Evolutionary conservation across 2,797 vertebrate genomes (phyloP).

Genomic region (Pseudopleuronectes americanus): DNA sequence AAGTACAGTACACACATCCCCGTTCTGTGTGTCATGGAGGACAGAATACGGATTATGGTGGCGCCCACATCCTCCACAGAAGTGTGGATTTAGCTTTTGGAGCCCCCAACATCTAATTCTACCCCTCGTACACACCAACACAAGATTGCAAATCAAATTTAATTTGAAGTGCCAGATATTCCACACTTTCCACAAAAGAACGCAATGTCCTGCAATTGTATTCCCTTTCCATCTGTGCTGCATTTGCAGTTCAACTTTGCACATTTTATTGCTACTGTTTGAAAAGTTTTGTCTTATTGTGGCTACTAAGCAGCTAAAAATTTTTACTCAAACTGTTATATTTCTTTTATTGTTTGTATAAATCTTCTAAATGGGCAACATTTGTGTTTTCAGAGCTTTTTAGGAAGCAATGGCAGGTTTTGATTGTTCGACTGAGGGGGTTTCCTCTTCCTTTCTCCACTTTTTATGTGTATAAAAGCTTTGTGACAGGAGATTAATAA

Average conservation of each 20-base stretch:
- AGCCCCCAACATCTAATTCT: constrained; percentile 20
- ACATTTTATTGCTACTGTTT: constrained; percentile 21
- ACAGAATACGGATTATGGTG: constrained; percentile 24
- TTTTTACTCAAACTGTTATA: constrained; percentile 24
- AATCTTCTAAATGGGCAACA: constrained; percentile 14
- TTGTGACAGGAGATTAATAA: constrained; percentile 33
- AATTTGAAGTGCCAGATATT: constrained; percentile 51
- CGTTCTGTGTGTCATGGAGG: neutral
- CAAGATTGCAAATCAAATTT: constrained; percentile 48
- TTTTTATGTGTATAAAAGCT: constrained; percentile 28
- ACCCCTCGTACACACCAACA: constrained; percentile 20
- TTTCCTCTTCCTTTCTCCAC: constrained; percentile 16
- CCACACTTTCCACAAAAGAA: constrained; percentile 46
- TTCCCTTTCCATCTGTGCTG: constrained; percentile 19
- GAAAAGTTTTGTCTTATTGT: constrained; percentile 10
- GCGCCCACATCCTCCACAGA: constrained; percentile 42
- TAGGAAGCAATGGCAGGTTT: constrained; percentile 33
- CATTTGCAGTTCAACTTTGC: neutral
- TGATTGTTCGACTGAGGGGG: constrained; percentile 29
- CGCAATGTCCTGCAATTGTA: constrained; percentile 8
- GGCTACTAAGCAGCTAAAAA: constrained; percentile 16
- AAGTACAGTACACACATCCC: constrained; percentile 14
- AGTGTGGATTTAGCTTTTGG: constrained; percentile 25
- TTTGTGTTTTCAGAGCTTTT: constrained; percentile 39
- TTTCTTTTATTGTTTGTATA: constrained; percentile 18